These are phyloP conservation scores for Parnassius smintheus DNA, from an alignment of 2,888 invertebrate genomes.

Conservation along the genomic window DNA sequence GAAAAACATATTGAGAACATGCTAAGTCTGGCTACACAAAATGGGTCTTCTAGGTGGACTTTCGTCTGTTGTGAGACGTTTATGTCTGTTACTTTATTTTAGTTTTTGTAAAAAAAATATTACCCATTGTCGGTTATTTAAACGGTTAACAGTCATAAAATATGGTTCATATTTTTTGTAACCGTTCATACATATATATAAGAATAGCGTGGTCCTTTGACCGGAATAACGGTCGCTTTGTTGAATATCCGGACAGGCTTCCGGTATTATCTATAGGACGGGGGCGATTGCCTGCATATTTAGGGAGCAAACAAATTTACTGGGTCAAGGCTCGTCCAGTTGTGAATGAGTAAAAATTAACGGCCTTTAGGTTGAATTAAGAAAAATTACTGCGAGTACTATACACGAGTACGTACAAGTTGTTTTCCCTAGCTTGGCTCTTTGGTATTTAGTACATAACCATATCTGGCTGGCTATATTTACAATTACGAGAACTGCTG, in stretches of 20 bases:
- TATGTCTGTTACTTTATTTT: too few species aligned
- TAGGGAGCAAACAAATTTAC: constrained; percentile 62
- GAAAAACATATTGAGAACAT: too few species aligned
- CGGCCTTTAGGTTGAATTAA: constrained; percentile 49
- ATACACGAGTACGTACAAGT: constrained; percentile 9
- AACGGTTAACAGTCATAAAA: too few species aligned
- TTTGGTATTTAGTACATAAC: constrained; percentile 10
- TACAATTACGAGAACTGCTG: constrained; percentile 12
- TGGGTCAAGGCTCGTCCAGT: constrained; percentile 66
- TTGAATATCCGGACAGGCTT: constrained; percentile 64
- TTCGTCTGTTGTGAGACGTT: too few species aligned
- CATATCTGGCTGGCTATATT: constrained; percentile 5
- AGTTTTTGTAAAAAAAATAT: too few species aligned
- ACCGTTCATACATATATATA: constrained; percentile 6
- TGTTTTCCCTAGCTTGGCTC: constrained; percentile 17
- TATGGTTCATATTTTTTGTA: constrained; percentile 4
- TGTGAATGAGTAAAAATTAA: constrained; percentile 51
- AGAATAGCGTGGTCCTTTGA: constrained; percentile 37
- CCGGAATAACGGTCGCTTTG: constrained; percentile 70
- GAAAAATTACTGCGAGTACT: constrained; percentile 46
- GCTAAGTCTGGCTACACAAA: too few species aligned
- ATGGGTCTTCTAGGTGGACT: too few species aligned
- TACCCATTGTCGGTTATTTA: too few species aligned
- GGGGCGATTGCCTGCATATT: constrained; percentile 55
- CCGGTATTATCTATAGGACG: constrained; percentile 62